These are phyloP conservation scores for Polydesmus complanatus DNA, from an alignment of 2,888 invertebrate species.

Conservation along the genomic window DNA sequence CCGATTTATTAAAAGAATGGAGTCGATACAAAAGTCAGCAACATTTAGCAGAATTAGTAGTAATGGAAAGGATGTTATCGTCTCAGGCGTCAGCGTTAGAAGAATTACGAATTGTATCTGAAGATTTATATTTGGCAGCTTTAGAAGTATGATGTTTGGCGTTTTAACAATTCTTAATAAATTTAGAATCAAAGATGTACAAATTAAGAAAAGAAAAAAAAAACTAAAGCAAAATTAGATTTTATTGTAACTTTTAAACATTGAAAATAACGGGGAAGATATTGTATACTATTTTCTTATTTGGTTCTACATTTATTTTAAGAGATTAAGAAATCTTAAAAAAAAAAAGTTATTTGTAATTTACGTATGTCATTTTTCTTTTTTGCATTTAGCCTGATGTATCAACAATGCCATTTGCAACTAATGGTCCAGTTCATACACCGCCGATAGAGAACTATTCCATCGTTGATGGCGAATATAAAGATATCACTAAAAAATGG, in stretches of 20 bases:
- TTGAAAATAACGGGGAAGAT: no score
- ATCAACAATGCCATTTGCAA: constrained; percentile 6
- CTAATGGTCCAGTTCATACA: constrained; percentile 5
- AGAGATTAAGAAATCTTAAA: no score
- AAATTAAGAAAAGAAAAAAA: not conserved
- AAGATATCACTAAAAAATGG: constrained; percentile 12
- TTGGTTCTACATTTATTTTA: no score
- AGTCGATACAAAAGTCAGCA: constrained; percentile 49
- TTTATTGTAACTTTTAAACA: no score
- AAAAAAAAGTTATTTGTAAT: not conserved
- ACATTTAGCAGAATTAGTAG: constrained; percentile 47
- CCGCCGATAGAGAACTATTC: constrained; percentile 13
- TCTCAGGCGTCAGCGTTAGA: constrained; percentile 65
- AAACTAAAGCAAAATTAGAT: not conserved
- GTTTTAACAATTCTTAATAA: no score
- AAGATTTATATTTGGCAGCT: constrained; percentile 74
- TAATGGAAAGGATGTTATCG: constrained; percentile 50
- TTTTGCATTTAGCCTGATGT: constrained; percentile 7
- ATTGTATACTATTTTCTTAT: no score
- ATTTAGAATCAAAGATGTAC: not conserved
- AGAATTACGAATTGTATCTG: constrained; percentile 63
- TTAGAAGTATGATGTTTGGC: constrained; percentile 58
- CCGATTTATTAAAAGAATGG: constrained; percentile 61
- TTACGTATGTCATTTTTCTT: not conserved
- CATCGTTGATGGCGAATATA: constrained; percentile 11